Evolutionary conservation across 2,113 vertebrate species (phyloP).

Genomic region (Leptocoma aspasia): DNA sequence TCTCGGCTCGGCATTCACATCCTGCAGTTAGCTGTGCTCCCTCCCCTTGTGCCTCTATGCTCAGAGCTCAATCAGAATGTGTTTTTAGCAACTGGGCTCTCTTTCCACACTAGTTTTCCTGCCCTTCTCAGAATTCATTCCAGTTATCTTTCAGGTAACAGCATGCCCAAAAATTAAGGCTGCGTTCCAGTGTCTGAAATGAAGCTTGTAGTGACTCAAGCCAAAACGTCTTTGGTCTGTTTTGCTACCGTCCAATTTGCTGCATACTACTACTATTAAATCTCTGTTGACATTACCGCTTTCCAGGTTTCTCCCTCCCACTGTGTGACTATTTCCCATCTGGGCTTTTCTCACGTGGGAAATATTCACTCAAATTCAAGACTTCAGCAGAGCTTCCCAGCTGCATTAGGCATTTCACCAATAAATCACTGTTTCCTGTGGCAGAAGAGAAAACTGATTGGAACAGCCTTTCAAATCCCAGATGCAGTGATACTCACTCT

Average conservation of each 20-base stretch:
- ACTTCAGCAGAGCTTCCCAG: conserved; percentile 40
- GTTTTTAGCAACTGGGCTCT: not conserved
- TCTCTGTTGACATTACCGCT: conserved; percentile 29
- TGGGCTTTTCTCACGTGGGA: conserved; percentile 53
- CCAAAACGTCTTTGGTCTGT: not conserved
- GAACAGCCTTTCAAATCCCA: not conserved
- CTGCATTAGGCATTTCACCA: conserved; percentile 45
- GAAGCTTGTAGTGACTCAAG: conserved; percentile 20
- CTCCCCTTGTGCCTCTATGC: fast-evolving
- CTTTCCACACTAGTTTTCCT: not conserved
- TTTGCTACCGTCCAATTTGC: conserved; percentile 44
- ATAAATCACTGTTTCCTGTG: conserved; percentile 59
- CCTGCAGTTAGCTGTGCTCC: not conserved
- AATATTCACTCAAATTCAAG: conserved; percentile 55
- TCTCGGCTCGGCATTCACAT: fast-evolving
- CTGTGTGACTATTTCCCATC: conserved; percentile 57
- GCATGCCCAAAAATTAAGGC: conserved; percentile 44
- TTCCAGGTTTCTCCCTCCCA: conserved; percentile 49
- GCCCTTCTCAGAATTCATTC: conserved; percentile 11
- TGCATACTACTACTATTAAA: conserved; percentile 39
- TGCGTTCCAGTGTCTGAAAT: conserved; percentile 8
- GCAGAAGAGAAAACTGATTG: conserved; percentile 31
- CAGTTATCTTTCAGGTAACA: conserved; percentile 17
- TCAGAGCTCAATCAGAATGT: not conserved
- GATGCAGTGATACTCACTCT: conserved; percentile 11